Evolutionary conservation across 1,140 invertebrate genomes (phyloP), one percentile per base, ranked within the genome.

Genomic region (Coelopa frigida): DNA sequence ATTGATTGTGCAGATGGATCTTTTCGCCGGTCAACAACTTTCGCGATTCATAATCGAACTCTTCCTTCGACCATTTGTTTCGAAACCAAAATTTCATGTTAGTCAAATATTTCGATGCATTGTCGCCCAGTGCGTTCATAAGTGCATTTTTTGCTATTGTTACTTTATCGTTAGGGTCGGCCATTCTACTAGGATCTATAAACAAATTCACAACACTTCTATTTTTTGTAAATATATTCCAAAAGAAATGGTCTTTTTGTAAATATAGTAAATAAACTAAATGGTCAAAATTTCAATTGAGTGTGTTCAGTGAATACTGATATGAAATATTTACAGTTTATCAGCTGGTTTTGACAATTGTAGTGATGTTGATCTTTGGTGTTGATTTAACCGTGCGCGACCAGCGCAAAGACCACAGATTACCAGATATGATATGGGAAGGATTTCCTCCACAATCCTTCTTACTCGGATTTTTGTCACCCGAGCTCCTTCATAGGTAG

Each of bases 1-100:
- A 90, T 55, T 88, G 81, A 72, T 91, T 91, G 60, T 90, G 87
- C 20, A 87, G 73, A 67, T 83, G 82, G 26, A 89, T 78, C 68
- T 85, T 79, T 35, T 87, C 80, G 3, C 75, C 60, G 6, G 72
- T 75, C 49, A 89, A 71, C 2, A 89, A 70, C 60, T 78, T 78
- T 26, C 85, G 73, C 5, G 82, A 84, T 70, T 86, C 83, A 3
- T 66, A 58, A 60, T 90, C 86, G 70, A 89, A 90, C 52, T 89
- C 82, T 68, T 87, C 84, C 67, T 87, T 88, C 0, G 82, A 80
- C 55, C 81, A 75, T 58, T 82, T 83, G 74, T 81, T 81, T 51
- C 80, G 78, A 50, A 84, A 84, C 81, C 81, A 84, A 17, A 78
- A 70, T 47, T 83, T 84, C 79, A 84, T 80, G 47, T 81, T 78